Base-by-base conservation (phyloP, 2,888 invertebrate species). In the Ophioninae sp. region DNA sequence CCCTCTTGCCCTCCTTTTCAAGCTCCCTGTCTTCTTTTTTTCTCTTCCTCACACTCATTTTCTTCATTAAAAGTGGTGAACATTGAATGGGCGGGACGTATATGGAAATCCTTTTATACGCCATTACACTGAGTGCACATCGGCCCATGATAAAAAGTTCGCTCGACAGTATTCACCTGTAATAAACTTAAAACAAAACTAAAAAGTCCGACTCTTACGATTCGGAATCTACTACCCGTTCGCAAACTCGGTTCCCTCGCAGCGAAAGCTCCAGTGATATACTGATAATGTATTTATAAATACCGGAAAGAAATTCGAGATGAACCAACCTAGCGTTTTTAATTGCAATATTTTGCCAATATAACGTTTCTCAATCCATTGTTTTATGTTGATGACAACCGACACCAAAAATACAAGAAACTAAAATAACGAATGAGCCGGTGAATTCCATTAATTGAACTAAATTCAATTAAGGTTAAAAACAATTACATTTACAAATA, bases 41-140 rank as follows among this genome's bases (percentile, higher is more conserved):
- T 50, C 50, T 50, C 2, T 50, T 13, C 6, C 50, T 50, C 17
- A 17, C 50, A 2, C 50, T 17, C 50, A 17, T 50, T 6, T 17
- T 50, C 50, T 17, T 17, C 17, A 50, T 50, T 50, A 50, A 17
- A 10, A 50, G 17, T 17, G 50, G 17, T 50, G 50, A 3, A 50
- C 21, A 3, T 2, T 17, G 17, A 50, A 3, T 17, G 3, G 23
- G 7, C 50, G 17, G 50, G 50, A 17, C 23, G 23, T 13, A 30
- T 50, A 50, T 50, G n/a, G 50, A 68, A 23, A 50, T 68, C 1
- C 21, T 50, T 50, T 68, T 8, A 68, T 68, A 23, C 21, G 17
- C 68, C 50, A 68, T 68, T 68, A 50, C 13, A 50, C 50, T 50
- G 7, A 50, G 23, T 23, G 68, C 68, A 23, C 23, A 30, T 21